A percentile compares a stretch with the other conserved stretches of the same genome.
Conservation (phyloP, 2,113 vertebrate species). For the Pseudorasbora parva region DNA sequence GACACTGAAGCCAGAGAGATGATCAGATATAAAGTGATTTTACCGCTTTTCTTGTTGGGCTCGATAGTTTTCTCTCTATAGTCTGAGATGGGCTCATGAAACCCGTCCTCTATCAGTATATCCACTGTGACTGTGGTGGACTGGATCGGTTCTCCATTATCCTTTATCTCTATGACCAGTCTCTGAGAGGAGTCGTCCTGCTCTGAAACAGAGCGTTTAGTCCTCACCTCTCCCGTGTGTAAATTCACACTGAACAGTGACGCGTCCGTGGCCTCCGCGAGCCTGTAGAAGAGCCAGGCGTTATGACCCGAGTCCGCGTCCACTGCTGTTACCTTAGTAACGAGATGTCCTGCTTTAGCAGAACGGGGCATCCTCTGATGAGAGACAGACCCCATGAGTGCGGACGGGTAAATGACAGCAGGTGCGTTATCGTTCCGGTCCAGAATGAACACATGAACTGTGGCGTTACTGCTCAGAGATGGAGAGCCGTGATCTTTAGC, state of each 20-base stretch:
- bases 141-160: slow-evolving; percentile 73
- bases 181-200: slow-evolving; percentile 66
- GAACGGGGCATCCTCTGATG: slow-evolving; percentile 77
- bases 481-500: slow-evolving; percentile 55
- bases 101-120: slow-evolving; percentile 73
- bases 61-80: slow-evolving; percentile 65
- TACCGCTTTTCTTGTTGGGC: slow-evolving; percentile 63
- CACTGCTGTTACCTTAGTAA: slow-evolving; percentile 86
- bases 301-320: slow-evolving; percentile 80
- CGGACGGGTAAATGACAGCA: slow-evolving; percentile 76
- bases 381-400: slow-evolving; percentile 56
- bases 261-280: slow-evolving; percentile 67
- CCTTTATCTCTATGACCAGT: slow-evolving; percentile 72
- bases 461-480: slow-evolving; percentile 67
- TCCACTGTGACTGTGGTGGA: slow-evolving; percentile 72
- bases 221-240: slow-evolving; percentile 75
- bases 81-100: slow-evolving; percentile 68
- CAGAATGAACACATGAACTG: slow-evolving; percentile 74
- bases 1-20: slow-evolving; percentile 56
- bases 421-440: slow-evolving; percentile 80
- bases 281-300: slow-evolving; percentile 74
- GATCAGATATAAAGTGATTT: slow-evolving; percentile 67
- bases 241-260: slow-evolving; percentile 71
- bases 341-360: slow-evolving; percentile 78
- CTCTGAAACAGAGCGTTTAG: slow-evolving; percentile 66